Conservation (phyloP, 2,797 vertebrate genomes). For the Antennarius maculatus region DNA sequence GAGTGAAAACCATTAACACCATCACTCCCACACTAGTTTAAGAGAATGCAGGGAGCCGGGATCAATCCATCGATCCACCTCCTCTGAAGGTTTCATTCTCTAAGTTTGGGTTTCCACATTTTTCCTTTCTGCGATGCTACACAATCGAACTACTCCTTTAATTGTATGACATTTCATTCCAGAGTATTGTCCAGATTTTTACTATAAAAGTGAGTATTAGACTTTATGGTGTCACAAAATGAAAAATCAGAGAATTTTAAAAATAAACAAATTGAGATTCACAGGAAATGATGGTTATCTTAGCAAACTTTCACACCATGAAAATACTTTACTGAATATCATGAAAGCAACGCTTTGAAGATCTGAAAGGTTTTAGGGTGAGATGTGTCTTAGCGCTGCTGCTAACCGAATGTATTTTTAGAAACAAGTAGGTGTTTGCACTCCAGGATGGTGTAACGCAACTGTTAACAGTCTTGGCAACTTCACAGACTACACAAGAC, state of each 20-base stretch:
- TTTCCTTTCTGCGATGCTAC: no score
- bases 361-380: conserved; percentile 37
- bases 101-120: no score
- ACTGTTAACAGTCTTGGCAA: conserved; percentile 56
- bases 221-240: neutral
- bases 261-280: neutral
- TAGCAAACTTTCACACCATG: neutral
- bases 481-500: conserved; percentile 52
- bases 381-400: conserved; percentile 41
- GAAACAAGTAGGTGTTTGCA: conserved; percentile 65
- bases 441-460: conserved; percentile 47
- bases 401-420: conserved; percentile 66
- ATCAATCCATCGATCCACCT: no score
- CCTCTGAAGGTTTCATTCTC: no score
- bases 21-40: no score
- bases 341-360: conserved; percentile 41
- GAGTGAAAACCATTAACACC: no score
- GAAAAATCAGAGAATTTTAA: neutral
- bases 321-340: conserved; percentile 4
- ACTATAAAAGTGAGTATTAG: neutral
- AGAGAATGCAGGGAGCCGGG: no score
- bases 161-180: no score
- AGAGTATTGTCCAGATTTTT: no score
- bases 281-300: neutral
- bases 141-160: no score